Evolutionary conservation across 2,113 vertebrate species (phyloP).

Genomic region (western clawed frog (Xenopus tropicalis)): UCB_Xtro_10.0 CM004452.2:8634001-8634500

Average conservation of each 20-base stretch:
- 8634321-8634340: constrained; percentile 88
- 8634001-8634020: constrained; percentile 88
- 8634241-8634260: too few species aligned
- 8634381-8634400: constrained; percentile 91
- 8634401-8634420: constrained; percentile 97
- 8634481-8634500: constrained; percentile 96
- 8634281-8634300: too few species aligned
- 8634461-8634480: constrained; percentile 81
- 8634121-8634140: constrained; percentile 40
- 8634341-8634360: constrained; percentile 93
- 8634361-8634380: constrained; percentile 86
- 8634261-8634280: too few species aligned
- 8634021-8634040: constrained; percentile 83
- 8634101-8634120: constrained; percentile 93
- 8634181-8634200: too few species aligned
- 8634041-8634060: constrained; percentile 84
- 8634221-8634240: too few species aligned
- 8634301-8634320: not conserved
- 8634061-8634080: constrained; percentile 87
- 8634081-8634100: constrained; percentile 98
- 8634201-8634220: too few species aligned
- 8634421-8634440: constrained; percentile 87
- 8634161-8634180: too few species aligned
- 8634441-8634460: constrained; percentile 80
- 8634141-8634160: too few species aligned